These are phyloP conservation scores for Brachionus koreanus DNA, from an alignment of 1,140 invertebrate species.

Conservation along the genomic window DNA sequence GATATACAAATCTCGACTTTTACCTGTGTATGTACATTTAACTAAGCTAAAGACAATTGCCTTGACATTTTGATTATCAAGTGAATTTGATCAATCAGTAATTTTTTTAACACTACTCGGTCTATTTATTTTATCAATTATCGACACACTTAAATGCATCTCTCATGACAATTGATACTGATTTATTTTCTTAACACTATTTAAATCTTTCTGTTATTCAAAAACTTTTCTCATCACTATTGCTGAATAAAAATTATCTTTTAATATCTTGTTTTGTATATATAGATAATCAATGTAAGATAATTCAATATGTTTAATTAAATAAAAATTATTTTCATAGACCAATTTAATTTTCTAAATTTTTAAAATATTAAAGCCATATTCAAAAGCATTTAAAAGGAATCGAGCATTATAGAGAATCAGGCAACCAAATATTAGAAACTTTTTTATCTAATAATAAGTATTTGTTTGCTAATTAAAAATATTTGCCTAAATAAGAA, in stretches of 20 bases:
- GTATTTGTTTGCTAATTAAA: background rate
- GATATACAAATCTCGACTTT: conserved; percentile 8
- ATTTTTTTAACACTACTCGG: conserved; percentile 12
- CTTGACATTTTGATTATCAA: background rate
- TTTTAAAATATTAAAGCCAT: background rate
- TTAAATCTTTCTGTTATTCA: background rate
- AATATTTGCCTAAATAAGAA: background rate
- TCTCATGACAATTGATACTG: background rate
- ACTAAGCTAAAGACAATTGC: background rate
- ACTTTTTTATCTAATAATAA: background rate
- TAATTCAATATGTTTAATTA: no score
- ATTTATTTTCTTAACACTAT: background rate
- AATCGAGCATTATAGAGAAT: no score
- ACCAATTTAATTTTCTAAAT: background rate
- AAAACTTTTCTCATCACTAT: no score
- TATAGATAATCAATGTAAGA: no score
- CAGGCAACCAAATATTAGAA: no score
- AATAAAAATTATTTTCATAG: background rate
- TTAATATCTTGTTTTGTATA: no score
- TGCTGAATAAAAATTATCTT: no score
- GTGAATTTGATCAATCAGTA: background rate
- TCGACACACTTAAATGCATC: background rate
- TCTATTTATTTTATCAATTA: conserved; percentile 30
- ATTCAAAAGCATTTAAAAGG: no score
- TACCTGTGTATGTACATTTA: background rate